Evolutionary conservation across 92 coral and sea anemone species (phyloP).

Genomic region (Nematostella vectensis): DNA sequence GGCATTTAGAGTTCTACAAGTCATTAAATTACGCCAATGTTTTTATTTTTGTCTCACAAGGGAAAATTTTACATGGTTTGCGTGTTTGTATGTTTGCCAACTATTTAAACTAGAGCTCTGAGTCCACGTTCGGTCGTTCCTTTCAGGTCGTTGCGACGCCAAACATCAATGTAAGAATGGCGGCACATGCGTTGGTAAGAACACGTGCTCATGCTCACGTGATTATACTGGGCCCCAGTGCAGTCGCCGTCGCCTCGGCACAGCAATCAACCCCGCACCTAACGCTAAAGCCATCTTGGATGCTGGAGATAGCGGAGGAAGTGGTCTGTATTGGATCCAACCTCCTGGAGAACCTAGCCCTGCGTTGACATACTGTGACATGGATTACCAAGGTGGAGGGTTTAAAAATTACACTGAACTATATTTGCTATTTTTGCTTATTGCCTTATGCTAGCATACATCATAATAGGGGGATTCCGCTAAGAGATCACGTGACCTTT

Average conservation of each 20-base stretch:
- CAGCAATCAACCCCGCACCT: constrained; percentile 60
- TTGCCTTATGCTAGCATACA: too few relatives aligned
- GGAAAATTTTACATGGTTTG: too few relatives aligned
- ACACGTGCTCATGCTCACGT: constrained; percentile 49
- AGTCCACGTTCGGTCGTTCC: background rate
- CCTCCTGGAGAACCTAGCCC: constrained; percentile 68
- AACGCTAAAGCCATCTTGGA: constrained; percentile 80
- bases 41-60: too few relatives aligned
- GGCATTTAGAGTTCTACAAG: too few relatives aligned
- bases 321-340: constrained; percentile 94
- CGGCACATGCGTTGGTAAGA: constrained; percentile 55
- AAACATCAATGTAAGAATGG: constrained; percentile 50
- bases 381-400: constrained; percentile 44
- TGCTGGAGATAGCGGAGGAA: constrained; percentile 71
- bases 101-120: too few relatives aligned
- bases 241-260: constrained; percentile 55
- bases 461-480: too few relatives aligned
- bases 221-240: constrained; percentile 47
- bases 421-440: too few relatives aligned
- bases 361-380: constrained; percentile 82
- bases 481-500: too few relatives aligned
- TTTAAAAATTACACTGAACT: too few relatives aligned
- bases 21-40: too few relatives aligned
- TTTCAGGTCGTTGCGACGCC: constrained; percentile 28
- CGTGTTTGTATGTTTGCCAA: too few relatives aligned